A percentile compares a stretch with the other conserved stretches of the same genome.
Evolutionary conservation across 1,140 invertebrate genomes (phyloP).

Genomic region (Leptopilina clavipes): DNA sequence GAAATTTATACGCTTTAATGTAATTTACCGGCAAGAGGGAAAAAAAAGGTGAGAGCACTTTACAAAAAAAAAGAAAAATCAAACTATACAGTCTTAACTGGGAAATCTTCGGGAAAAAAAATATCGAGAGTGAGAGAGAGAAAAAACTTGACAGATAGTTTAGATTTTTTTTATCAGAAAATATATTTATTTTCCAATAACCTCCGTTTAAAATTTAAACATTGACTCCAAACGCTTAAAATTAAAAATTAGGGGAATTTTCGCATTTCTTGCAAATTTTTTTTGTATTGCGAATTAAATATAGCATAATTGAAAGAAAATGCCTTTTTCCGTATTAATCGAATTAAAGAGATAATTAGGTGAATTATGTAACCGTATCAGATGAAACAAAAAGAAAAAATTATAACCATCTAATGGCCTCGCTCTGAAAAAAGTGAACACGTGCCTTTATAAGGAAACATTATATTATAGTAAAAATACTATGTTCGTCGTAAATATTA

Average conservation of each 20-base stretch:
- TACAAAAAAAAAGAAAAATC: too few relatives aligned
- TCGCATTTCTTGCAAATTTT: conserved; percentile 3
- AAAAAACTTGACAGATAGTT: too few relatives aligned
- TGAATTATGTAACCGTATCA: not conserved
- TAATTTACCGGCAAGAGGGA: not conserved
- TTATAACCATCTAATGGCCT: not conserved
- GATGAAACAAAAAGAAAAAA: not conserved
- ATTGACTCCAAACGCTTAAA: not conserved
- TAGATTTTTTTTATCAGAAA: too few relatives aligned
- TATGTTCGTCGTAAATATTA: conserved; percentile 26
- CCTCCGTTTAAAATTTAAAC: not conserved
- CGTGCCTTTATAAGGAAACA: not conserved
- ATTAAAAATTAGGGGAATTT: not conserved
- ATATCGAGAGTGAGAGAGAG: too few relatives aligned
- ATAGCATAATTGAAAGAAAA: not conserved
- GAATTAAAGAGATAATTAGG: conserved; percentile 1
- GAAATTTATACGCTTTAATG: conserved; percentile 5
- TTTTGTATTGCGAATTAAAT: not conserved
- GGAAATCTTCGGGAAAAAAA: too few relatives aligned
- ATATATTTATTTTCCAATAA: too few relatives aligned
- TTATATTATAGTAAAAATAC: conserved; percentile 25
- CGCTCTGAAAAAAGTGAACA: conserved; percentile 16
- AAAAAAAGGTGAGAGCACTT: conserved; percentile 1
- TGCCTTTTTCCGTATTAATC: not conserved
- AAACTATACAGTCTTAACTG: too few relatives aligned